Evolutionary conservation across 2,888 invertebrate genomes (phyloP).

Genomic region (Cylloceria caligata): DNA sequence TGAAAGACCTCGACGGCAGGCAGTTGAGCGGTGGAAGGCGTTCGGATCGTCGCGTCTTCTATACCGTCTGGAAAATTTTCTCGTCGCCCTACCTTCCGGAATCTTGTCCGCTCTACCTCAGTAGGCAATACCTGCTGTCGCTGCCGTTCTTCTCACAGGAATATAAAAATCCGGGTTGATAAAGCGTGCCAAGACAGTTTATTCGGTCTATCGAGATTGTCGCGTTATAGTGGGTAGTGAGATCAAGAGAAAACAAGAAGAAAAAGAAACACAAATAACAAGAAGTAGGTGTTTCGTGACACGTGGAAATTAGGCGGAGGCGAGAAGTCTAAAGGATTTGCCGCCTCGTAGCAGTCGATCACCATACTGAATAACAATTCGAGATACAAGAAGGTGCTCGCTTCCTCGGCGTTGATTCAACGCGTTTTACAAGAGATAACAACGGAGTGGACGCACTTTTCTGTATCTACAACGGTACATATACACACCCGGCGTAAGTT

Average conservation of each 20-base stretch:
- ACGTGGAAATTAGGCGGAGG: slow-evolving; percentile 71
- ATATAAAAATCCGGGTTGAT: slow-evolving; percentile 13
- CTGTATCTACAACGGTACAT: slow-evolving; percentile 35
- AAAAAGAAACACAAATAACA: slow-evolving; percentile 41
- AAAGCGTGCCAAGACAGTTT: slow-evolving; percentile 4
- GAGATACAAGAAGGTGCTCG: slow-evolving; percentile 29
- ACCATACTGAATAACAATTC: slow-evolving; percentile 35
- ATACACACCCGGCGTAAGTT: not conserved
- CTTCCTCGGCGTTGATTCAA: slow-evolving; percentile 23
- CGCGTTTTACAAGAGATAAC: slow-evolving; percentile 45
- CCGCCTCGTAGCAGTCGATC: slow-evolving; percentile 29
- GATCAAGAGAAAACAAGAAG: slow-evolving; percentile 29
- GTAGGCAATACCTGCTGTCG: slow-evolving; percentile 37
- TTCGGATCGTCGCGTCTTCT: not conserved
- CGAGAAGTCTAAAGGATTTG: slow-evolving; percentile 65
- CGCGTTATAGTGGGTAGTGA: not conserved
- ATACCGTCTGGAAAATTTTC: not conserved
- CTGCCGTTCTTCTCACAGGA: slow-evolving; percentile 30
- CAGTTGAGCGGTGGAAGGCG: not conserved
- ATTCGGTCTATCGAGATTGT: not conserved
- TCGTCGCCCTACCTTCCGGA: slow-evolving; percentile 4
- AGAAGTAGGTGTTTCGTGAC: slow-evolving; percentile 60
- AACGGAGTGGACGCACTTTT: slow-evolving; percentile 39
- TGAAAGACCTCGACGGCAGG: slow-evolving; percentile 11
- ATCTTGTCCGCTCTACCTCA: slow-evolving; percentile 35